phyloP scores from a whole-genome alignment of 2,888 invertebrate species.

The Orchestes rusci region DNA sequence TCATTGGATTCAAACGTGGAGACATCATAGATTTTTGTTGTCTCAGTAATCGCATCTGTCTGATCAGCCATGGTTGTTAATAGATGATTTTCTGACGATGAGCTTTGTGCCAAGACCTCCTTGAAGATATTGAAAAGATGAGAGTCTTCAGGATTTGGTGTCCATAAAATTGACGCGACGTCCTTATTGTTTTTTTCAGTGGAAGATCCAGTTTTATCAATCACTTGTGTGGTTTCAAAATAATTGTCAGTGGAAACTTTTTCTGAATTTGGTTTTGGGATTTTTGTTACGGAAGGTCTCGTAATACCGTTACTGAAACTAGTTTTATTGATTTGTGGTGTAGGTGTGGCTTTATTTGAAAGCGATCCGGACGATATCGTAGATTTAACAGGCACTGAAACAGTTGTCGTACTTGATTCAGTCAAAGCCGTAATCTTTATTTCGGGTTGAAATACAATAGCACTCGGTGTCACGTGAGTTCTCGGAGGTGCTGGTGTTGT shows the following conservation, averaged over 20 bases:
- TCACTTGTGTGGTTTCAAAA: no score
- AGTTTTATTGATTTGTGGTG: no score
- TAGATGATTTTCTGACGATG: not conserved
- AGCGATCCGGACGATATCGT: no score
- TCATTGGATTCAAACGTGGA: conserved; percentile 8
- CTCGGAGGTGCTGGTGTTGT: no score
- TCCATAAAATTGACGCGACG: conserved; percentile 9
- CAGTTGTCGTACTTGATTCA: conserved; percentile 1
- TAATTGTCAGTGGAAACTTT: no score
- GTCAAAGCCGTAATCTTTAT: not conserved
- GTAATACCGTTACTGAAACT: no score
- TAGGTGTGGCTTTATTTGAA: no score
- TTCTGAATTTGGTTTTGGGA: no score
- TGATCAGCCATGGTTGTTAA: not conserved
- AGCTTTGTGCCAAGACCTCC: conserved; percentile 11
- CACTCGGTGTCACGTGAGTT: no score
- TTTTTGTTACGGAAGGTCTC: no score
- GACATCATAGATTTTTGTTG: conserved; percentile 3
- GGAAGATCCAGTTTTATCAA: not conserved
- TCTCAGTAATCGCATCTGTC: conserved; percentile 8
- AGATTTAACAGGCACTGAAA: no score
- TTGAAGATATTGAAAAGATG: conserved; percentile 13
- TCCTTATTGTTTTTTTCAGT: not conserved
- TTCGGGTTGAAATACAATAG: no score
- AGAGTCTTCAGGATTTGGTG: conserved; percentile 9